Evolutionary conservation across 2,888 invertebrate species (phyloP).

Genomic region (Panopea generosa): DNA sequence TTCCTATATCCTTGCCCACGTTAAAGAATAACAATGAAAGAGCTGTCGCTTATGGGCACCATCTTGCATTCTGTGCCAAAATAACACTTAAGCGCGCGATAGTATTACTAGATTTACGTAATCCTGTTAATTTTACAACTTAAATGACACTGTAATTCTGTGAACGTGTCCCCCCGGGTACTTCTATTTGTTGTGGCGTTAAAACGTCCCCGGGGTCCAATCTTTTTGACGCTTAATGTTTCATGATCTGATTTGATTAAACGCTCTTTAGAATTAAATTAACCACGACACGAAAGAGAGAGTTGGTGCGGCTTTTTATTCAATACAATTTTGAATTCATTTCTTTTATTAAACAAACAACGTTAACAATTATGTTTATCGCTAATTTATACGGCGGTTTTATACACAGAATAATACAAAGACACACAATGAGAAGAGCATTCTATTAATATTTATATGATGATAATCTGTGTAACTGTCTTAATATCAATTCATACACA

Average conservation of each 20-base stretch:
- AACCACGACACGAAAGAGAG: constrained; percentile 1
- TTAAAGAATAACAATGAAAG: too few relatives aligned
- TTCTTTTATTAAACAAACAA: too few relatives aligned
- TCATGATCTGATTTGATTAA: constrained; percentile 4
- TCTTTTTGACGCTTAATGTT: not conserved
- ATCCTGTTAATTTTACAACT: constrained; percentile 32
- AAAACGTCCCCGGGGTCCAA: constrained; percentile 42
- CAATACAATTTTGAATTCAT: too few relatives aligned
- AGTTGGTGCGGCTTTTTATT: too few relatives aligned
- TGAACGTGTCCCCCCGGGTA: constrained; percentile 18
- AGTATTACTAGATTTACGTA: constrained; percentile 39
- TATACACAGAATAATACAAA: too few relatives aligned
- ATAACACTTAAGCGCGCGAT: constrained; percentile 28
- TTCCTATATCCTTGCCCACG: too few relatives aligned
- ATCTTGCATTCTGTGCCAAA: constrained; percentile 40
- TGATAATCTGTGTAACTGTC: too few relatives aligned
- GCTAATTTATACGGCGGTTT: too few relatives aligned
- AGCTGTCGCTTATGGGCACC: constrained; percentile 17
- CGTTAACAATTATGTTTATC: too few relatives aligned
- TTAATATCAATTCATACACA: too few relatives aligned
- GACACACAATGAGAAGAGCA: too few relatives aligned
- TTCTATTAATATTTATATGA: too few relatives aligned
- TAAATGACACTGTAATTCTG: constrained; percentile 32
- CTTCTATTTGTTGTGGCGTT: constrained; percentile 27
- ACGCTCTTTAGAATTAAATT: not conserved